Base-by-base conservation (phyloP, 2,888 invertebrate species). In the Auanema freiburgensis region DNA sequence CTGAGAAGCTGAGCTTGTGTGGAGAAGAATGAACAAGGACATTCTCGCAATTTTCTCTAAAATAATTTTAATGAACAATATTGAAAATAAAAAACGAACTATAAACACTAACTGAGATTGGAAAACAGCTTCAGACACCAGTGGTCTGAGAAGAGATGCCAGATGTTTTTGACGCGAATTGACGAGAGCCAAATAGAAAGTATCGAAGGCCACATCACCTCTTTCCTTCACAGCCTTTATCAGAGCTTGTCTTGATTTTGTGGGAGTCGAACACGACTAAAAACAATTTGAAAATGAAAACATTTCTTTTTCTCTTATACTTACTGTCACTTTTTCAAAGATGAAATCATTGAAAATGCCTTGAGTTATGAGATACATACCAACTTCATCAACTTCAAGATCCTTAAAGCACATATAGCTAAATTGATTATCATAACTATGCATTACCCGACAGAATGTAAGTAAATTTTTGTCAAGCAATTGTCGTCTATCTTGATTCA, bases 161-260 rank as follows among this genome's bases (percentile, higher is more conserved):
- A 73, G 63, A 23, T 69, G 67, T 5, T 61, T 52, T 50, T 74
- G 71, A 14, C 67, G 65, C n/a, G 67, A 65, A 21, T 65, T 57
- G 33, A 57, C 52, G 25, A 72, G 66, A 50, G 71, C 71, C 25
- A 67, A 50, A 56, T 67, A 69, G 43, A 73, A 69, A 25, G 63
- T 64, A 59, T 73, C 67, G 62, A 57, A 73, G 52, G 73, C 73
- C 41, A 53, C 60, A 57, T 71, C 67, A 25, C 73, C 73, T 11
- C 73, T 61, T 51, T 59, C 52, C 49, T 70, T 63, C 25, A 72
- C 58, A 18, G 63, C 66, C 44, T 59, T 64, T 12, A 72, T 50
- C 11, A 21, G 8, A 25, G 46, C 41, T n/a, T n/a, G 25, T n/a
- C 43, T 14, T 21, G 14, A 18, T 24, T 21, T 24, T n/a, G 21